These are phyloP conservation scores for Platysternon megacephalum DNA, from an alignment of 2,113 vertebrate species.

Conservation along the genomic window DNA sequence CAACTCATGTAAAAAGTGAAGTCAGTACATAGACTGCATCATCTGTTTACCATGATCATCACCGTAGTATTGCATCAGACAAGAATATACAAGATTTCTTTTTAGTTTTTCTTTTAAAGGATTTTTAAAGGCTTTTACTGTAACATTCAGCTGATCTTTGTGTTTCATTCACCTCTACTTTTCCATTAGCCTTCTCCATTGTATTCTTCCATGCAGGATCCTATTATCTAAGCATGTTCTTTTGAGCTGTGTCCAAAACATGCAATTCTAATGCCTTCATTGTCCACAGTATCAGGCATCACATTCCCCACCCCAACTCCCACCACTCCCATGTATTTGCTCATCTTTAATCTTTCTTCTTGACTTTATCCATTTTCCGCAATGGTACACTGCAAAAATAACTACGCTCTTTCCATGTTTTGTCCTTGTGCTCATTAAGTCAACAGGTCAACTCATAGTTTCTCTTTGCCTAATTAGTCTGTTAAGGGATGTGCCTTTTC, in stretches of 20 bases:
- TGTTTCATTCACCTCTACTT: neutral
- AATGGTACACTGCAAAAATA: neutral
- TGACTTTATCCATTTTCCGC: neutral
- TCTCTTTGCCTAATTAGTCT: neutral
- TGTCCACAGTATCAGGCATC: neutral
- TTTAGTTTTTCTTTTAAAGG: conserved; percentile 30
- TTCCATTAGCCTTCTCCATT: neutral
- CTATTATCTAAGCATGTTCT: neutral
- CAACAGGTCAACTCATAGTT: neutral
- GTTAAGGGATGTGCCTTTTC: neutral
- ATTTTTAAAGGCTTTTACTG: neutral
- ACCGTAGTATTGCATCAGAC: conserved; percentile 26
- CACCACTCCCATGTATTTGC: neutral
- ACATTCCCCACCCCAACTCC: neutral
- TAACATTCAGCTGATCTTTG: neutral
- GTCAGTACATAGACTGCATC: conserved; percentile 58
- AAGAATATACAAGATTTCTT: conserved; percentile 41
- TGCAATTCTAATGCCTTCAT: neutral
- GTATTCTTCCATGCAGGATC: neutral
- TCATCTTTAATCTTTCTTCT: neutral
- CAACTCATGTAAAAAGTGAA: conserved; percentile 8
- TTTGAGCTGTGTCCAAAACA: neutral
- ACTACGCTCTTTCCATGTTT: neutral
- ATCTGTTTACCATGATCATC: conserved; percentile 39
- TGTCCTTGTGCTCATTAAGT: conserved; percentile 22